Percentiles rank a stretch among this genome's conserved stretches.
Conservation (phyloP, 2,113 vertebrate species). For the Indicator maculatus region DNA sequence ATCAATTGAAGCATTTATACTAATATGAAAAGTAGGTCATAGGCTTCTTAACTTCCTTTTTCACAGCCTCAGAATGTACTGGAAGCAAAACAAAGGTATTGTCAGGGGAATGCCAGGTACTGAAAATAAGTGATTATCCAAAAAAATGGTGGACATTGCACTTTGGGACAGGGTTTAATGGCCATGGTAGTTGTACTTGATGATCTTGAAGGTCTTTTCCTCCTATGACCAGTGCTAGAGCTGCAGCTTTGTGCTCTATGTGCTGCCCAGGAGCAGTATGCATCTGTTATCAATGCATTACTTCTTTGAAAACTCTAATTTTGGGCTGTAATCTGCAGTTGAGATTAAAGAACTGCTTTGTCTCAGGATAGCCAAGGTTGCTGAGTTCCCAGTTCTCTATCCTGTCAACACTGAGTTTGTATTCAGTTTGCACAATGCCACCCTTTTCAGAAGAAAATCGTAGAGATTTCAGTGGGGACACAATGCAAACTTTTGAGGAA, state of each 20-base stretch:
- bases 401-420: not conserved
- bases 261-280: not conserved
- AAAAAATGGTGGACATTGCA: no score
- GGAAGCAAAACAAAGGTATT: not conserved
- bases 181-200: no score
- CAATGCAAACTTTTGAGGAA: not conserved
- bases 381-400: not conserved
- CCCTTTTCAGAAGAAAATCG: not conserved
- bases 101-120: not conserved
- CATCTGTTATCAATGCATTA: accelerated
- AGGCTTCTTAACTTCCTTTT: not conserved
- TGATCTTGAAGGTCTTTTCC: no score
- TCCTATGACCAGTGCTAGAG: not conserved
- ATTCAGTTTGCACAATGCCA: not conserved
- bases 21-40: not conserved
- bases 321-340: not conserved
- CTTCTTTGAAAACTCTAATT: not conserved
- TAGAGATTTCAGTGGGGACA: not conserved
- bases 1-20: not conserved
- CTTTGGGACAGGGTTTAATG: no score
- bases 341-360: not conserved
- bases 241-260: not conserved
- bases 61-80: not conserved
- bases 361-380: not conserved
- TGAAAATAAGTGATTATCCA: not conserved